phyloP scores from a whole-genome alignment of 2,113 vertebrate genomes.

The Panthera leo region DNA sequence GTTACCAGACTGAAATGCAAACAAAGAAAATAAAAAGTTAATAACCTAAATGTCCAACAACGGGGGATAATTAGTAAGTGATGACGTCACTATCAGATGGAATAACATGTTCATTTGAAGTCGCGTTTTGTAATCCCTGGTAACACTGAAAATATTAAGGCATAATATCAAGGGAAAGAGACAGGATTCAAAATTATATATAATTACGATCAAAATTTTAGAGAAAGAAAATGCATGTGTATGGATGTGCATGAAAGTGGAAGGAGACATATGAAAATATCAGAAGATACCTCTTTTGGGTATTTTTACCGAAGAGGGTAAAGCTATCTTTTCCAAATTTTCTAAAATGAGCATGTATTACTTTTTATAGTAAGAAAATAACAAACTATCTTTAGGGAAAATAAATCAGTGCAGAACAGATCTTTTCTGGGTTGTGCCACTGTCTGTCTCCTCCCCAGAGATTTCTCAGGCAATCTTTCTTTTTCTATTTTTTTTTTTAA shows the following conservation, averaged over 20 bases:
- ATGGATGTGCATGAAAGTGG: background rate
- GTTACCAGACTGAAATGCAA: background rate
- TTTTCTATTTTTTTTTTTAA: no score
- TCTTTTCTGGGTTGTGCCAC: background rate
- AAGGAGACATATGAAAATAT: background rate
- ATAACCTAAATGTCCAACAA: background rate
- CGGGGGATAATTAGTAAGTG: background rate
- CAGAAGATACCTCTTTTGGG: background rate
- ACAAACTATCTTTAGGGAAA: background rate
- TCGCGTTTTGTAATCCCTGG: background rate
- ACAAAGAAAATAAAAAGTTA: background rate
- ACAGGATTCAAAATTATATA: background rate
- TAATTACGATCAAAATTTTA: background rate
- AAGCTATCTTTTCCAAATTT: constrained; percentile 15
- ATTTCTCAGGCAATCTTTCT: background rate
- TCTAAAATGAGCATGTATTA: background rate
- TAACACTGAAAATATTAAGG: background rate
- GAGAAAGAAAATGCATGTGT: background rate
- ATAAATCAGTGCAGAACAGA: background rate
- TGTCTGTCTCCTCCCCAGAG: background rate
- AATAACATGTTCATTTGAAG: background rate
- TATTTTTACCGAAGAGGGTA: background rate
- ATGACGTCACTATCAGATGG: background rate
- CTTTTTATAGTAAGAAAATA: constrained; percentile 19
- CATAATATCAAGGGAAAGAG: background rate